Base-by-base conservation (phyloP, 2,797 vertebrate species). In the Cyclopterus lumpus region DNA sequence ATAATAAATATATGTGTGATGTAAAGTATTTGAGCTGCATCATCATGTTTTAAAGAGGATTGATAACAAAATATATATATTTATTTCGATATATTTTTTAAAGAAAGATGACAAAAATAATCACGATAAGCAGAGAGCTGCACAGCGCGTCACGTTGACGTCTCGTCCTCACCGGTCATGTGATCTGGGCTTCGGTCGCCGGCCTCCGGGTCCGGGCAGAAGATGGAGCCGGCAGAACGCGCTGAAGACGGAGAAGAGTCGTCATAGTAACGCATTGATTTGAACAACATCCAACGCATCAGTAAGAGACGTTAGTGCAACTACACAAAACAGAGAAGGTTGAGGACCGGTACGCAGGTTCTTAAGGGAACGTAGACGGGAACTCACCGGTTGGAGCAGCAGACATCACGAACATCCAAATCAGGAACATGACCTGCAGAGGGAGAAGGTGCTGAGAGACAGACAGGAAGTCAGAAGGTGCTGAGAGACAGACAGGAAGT, bases 181-280 rank as follows among this genome's bases (percentile, higher is more conserved):
- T 80, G 69, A 26, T 86, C 71, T 10, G 84, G 0, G 59, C 49
- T 77, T 0, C 46, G 82, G 62, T 84, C 63, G 16, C 75, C 49
- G 54, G 62, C 80, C 74, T 88, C 89, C 0, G 86, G 88, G 80
- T 92, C 83, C 15, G 65, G 89, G 78, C 93, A 94, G 73, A 91
- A 86, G 36, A 91, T 18, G 34, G 82, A 80, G 71, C 48, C 30
- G 11, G 70, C 42, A 3, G 79, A 28, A 7, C 81, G 48, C 1
- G 34, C 93, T 95, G 82, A 20, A 46, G 63, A 79, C 24, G 40
- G 15, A 69, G 10, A 73, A 0, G 10, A 40, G 46, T 20, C 1
- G 38, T 36, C 16, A 16, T 42, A 6, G 14, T 12, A 7, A n/a
- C 3, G 6, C 8, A 8, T 9, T 14, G 10, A 68, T 55, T 32